Base-by-base conservation (phyloP, 2,888 invertebrate species). In the Caradrina clavipalpis region DNA sequence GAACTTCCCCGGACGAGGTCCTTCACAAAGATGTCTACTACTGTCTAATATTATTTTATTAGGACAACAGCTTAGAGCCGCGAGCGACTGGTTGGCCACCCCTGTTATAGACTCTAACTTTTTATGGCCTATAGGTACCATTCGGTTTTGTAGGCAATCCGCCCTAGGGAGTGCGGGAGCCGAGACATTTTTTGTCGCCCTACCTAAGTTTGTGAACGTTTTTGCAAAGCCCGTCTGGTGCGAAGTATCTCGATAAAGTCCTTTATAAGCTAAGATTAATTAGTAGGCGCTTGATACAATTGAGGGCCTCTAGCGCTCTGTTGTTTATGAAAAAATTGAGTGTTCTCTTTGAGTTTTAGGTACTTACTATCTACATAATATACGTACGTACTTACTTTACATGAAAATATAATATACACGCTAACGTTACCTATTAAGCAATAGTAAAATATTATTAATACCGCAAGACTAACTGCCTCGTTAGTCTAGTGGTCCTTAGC, bases 101-200 rank as follows among this genome's bases (percentile, higher is more conserved):
- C 26, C 26, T 26, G 26, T 26, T 26, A 26, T 26, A 61, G 55
- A n/a, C 56, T 47, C 39, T 66, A 58, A 66, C 53, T 77, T 77
- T 77, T 78, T 78, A 78, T 63, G 21, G 31, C 26, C 35, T 50
- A 55, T 55, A 45, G 45, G 45, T 45, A 47, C 22, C 21, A 50
- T 76, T 66, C n/a, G 54, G 61, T 55, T 72, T 66, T 66, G 66
- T 55, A 51, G 53, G 21, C 56, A 60, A 21, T 15, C 35, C 13
- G 53, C 58, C 76, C 35, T 26, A 6, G 67, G 72, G 57, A 57
- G 47, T 0, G 35, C 8, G 35, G 8, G 4, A 42, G 11, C n/a
- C 1, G 21, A 54, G 0, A 31, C 10, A 42, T 62, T 76, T 76
- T 62, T 76, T 72, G 62, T 45, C 13, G 15, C 7, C 10, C 31